Base-by-base conservation (phyloP, 2,113 vertebrate genomes). In the Chaenogobius annularis region DNA sequence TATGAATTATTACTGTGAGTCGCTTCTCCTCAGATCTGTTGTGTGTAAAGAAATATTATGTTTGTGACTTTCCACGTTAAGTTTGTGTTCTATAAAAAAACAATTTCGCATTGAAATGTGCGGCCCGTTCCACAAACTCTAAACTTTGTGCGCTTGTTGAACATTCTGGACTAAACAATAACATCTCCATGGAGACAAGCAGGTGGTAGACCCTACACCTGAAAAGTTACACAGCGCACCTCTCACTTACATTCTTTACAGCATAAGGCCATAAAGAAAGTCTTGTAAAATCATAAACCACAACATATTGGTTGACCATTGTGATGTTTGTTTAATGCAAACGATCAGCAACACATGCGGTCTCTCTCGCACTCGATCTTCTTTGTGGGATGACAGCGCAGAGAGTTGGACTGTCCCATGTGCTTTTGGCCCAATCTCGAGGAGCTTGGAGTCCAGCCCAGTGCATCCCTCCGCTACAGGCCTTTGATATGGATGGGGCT, bases 301-400 rank as follows among this genome's bases (percentile, higher is more conserved):
- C 85, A 89, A 85, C 87, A 81, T 88, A 87, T 90, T 85, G 83
- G 75, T 81, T 90, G 81, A 86, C 83, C 77, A 65, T 75, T 71
- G 83, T 78, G 64, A 85, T 88, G 84, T 87, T 86, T 85, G 71
- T 83, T 77, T 85, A 85, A 87, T 88, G 86, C 70, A 76, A 80
- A 81, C 90, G 90, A 93, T 93, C 87, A 90, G 85, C 87, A 91
- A 85, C 91, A 91, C 89, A 91, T 92, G 90, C 80, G 79, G 65
- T 54, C 78, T 72, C 83, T 80, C 91, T 91, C 91, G 85, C 85
- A 91, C 83, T 88, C 79, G 75, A 87, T 89, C 84, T 87, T 70
- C 66, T 88, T 80, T 81, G 82, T 78, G 86, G 84, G 82, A 77
- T 89, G 85, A 90, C 81, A 88, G 88, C 91, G 83, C 82, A 85